phyloP scores from a whole-genome alignment of 2,113 vertebrate species.

The Oncorhynchus clarkii region DNA sequence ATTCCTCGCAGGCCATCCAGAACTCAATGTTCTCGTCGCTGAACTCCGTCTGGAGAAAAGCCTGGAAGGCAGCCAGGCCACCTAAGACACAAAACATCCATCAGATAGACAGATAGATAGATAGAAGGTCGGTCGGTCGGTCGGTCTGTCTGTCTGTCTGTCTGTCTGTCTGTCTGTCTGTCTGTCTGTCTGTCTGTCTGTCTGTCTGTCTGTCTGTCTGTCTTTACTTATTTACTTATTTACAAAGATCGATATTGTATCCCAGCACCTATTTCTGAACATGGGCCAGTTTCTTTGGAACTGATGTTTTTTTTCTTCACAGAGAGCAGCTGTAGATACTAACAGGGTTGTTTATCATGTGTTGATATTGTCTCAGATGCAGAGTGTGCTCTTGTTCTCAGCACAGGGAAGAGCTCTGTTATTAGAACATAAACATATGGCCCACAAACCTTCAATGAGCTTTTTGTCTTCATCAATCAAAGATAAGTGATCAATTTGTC shows the following conservation, averaged over 20 bases:
- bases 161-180: too few species aligned
- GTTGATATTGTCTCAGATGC: constrained; percentile 20
- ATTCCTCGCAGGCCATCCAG: constrained; percentile 95
- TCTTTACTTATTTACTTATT: too few species aligned
- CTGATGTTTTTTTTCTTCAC: not conserved
- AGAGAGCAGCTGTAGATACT: not conserved
- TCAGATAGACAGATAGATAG: not conserved
- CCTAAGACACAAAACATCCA: constrained; percentile 65
- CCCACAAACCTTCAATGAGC: not conserved
- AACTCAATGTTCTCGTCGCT: constrained; percentile 97
- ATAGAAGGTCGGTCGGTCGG: not conserved
- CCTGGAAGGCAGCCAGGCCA: constrained; percentile 85
- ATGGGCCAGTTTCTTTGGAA: not conserved
- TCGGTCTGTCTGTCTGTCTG: too few species aligned
- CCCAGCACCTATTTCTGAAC: too few species aligned
- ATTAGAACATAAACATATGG: constrained; percentile 37
- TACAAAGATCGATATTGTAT: too few species aligned
- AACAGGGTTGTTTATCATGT: not conserved
- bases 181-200: too few species aligned
- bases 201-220: too few species aligned
- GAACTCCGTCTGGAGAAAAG: constrained; percentile 92
- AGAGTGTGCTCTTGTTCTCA: constrained; percentile 17
- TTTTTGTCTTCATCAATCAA: constrained; percentile 25
- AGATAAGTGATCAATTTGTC: constrained; percentile 51
- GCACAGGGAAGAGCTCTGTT: constrained; percentile 26